A percentile compares a stretch with the other conserved stretches of the same genome.
Conservation (phyloP, 2,113 vertebrate genomes). For the Tragelaphus strepsiceros region DNA sequence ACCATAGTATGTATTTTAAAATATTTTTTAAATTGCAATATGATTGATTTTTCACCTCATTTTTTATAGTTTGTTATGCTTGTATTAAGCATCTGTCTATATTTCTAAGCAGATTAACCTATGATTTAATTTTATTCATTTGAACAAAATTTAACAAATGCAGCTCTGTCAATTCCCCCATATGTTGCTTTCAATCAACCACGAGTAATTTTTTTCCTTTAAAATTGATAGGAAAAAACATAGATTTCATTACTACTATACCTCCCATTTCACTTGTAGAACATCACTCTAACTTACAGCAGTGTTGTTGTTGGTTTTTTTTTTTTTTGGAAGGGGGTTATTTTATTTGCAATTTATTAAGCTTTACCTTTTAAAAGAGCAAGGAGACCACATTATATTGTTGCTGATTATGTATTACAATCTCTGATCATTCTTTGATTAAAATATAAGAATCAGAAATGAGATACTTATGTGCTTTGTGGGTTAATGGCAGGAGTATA, state of each 20-base stretch:
- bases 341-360: not conserved
- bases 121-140: not conserved
- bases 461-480: not conserved
- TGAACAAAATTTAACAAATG: constrained; percentile 3
- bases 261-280: not conserved
- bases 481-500: not conserved
- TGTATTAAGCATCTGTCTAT: not conserved
- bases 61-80: constrained; percentile 1
- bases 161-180: not conserved
- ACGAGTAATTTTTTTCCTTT: not conserved
- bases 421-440: not conserved
- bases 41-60: not conserved
- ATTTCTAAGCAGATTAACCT: not conserved
- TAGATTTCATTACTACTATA: not conserved
- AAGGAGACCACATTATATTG: not conserved
- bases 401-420: not conserved
- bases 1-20: not conserved
- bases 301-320: not conserved
- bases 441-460: not conserved
- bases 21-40: not conserved
- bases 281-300: not conserved
- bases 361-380: not conserved
- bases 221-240: not conserved
- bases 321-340: not conserved
- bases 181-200: not conserved